A percentile compares a stretch with the other conserved stretches of the same genome.
These are phyloP conservation scores for Sphenopsis melanotis DNA, from an alignment of 2,797 vertebrate species.

Conservation along the genomic window DNA sequence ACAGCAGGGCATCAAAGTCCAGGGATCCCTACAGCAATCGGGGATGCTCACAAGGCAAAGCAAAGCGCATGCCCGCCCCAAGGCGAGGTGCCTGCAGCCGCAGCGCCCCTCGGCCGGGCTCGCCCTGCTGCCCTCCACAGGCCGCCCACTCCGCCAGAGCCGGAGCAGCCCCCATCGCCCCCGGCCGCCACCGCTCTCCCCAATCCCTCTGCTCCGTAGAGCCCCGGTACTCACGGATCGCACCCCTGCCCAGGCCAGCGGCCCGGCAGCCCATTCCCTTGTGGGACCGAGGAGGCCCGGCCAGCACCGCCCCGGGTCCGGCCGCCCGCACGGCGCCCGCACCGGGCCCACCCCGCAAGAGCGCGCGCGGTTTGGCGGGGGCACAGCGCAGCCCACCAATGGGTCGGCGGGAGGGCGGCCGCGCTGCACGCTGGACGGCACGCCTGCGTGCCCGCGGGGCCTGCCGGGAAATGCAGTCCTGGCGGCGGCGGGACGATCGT, in stretches of 20 bases:
- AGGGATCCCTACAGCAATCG: rapidly evolving
- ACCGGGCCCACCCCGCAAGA: not conserved
- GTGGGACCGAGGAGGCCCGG: not conserved
- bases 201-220: not conserved
- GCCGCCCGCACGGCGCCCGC: not conserved
- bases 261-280: not conserved
- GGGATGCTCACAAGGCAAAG: not conserved
- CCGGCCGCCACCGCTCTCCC: not conserved
- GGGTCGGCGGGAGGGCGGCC: not conserved
- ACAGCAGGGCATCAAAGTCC: not conserved
- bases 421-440: not conserved
- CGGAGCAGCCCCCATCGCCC: not conserved
- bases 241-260: not conserved
- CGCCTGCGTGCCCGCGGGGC: not conserved
- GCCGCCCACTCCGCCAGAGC: not conserved
- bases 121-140: not conserved
- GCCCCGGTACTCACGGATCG: constrained; percentile 11
- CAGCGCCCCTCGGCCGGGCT: not conserved
- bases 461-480: not conserved
- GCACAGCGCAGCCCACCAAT: not conserved
- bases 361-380: not conserved
- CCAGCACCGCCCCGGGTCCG: not conserved
- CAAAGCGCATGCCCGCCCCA: not conserved
- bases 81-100: not conserved
- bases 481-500: rapidly evolving